Base-by-base conservation (phyloP, 2,113 vertebrate species). In the Malurus cyaneus region DNA sequence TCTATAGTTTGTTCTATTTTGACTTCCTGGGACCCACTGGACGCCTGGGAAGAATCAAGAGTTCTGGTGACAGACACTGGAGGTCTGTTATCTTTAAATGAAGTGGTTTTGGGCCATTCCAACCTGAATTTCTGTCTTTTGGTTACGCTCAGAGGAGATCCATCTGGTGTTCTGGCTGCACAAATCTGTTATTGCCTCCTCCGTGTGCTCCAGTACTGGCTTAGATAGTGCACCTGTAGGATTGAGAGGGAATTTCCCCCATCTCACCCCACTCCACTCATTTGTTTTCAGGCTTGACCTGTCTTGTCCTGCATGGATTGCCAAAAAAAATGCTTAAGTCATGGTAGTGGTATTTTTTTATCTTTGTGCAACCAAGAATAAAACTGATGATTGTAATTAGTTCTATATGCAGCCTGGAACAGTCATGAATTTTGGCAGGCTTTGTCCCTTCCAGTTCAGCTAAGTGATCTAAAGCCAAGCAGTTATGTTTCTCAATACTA, bases 141-240 rank as follows among this genome's bases (percentile, higher is more conserved):
- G 53, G 44, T 67, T 79, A 76, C 72, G 19, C 20, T 32, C 32
- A 77, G 84, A 94, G 54, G 32, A 87, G 49, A 86, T 39, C 12
- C 83, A 85, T 52, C 66, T 93, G 92, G 53, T 79, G 50, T 81
- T 91, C 34, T 89, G 91, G 86, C 86, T 94, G n/a, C 14, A 67
- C 39, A 57, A n/a, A 42, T 17, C 19, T 65, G 5, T 42, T 88
- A 47, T 36, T 93, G 80, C 65, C 70, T 95, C 46, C 61, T 89
- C 28, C 36, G 8, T 41, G 31, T 57, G 12, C 39, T 93, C 42
- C 50, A 86, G 1, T 3, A 2, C 34, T 80, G 74, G 52, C 64
- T 91, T 70, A 82, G 46, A 77, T 52, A 91, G 32, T 83, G 79
- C 88, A 94, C 94, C 94, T 94, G 93, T 86, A 93, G 82, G 59